Base-by-base conservation (phyloP, 92 coral and sea anemone species). In the Heteractis magnifica region DNA sequence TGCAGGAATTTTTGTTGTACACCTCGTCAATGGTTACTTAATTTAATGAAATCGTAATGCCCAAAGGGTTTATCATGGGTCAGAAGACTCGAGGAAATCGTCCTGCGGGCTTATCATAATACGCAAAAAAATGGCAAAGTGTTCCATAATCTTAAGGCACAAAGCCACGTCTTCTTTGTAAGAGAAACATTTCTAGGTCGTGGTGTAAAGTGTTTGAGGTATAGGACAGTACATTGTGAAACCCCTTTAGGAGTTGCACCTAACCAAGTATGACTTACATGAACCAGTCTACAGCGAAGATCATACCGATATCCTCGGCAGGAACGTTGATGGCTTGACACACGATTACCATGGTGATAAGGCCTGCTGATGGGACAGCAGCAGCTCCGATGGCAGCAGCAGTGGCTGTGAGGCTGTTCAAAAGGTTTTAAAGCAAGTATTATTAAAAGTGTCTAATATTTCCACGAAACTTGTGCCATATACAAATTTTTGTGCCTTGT, bases 371-470 rank as follows among this genome's bases (percentile, higher is more conserved):
- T 55, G 98, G 98, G 19, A 94, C 92, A 8, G 94, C 98, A 8
- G 98, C 97, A 20, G 98, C 97, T 13, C 98, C 97, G 68, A 88
- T 91, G 52, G 98, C 93, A 6, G 95, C 98, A 52, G 95, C 89
- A 6, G 93, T 91, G 16, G 98, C 98, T 19, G 94, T 93, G 78
- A 94, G 65, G 23, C 98, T 94, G 81, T 23, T 4, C 52, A 48
- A 68, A 76, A n/a, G 51, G 44, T 49, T 49, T 9, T 18, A 58
- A 18, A 3, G 1, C 58, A 1, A 23, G 49, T 23, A 50, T 44
- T 58, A 12, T 58, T 58, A 34, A 26, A 26, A 34, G 44, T 34
- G 44, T 34, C 44, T 34, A 34, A 34, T 34, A 34, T 58, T 12
- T 72, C 13, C 6, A 81, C 13, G 11, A 23, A 44, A 44, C 4